Evolutionary conservation across 2,113 vertebrate species (phyloP).

Genomic region (Anser cygnoides): DNA sequence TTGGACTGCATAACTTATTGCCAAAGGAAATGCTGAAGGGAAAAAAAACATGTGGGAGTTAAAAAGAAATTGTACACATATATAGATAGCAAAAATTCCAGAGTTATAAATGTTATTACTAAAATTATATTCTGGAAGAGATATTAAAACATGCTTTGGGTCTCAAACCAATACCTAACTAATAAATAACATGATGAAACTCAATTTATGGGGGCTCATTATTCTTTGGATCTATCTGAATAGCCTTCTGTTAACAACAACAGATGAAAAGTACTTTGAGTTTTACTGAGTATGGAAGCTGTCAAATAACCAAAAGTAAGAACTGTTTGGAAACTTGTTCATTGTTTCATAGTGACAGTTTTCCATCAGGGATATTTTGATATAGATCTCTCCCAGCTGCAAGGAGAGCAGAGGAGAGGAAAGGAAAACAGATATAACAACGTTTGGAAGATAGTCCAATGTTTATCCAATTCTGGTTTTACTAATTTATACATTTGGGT

Average conservation of each 20-base stretch:
- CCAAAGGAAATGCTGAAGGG: not conserved
- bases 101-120: slow-evolving; percentile 14
- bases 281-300: not conserved
- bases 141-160: not conserved
- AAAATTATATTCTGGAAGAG: slow-evolving; percentile 19
- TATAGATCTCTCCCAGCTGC: not conserved
- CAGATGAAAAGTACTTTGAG: not conserved
- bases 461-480: not conserved
- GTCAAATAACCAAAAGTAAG: not conserved
- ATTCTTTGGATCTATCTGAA: not conserved
- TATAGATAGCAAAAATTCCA: not conserved
- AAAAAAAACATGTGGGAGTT: not conserved
- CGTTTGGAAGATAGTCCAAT: not conserved
- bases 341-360: not conserved
- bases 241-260: not conserved
- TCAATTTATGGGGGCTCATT: not conserved
- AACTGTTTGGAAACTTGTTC: not conserved
- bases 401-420: not conserved
- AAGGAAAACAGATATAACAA: not conserved
- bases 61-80: not conserved
- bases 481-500: not conserved
- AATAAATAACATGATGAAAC: not conserved
- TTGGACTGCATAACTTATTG: not conserved
- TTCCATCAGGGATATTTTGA: not conserved
- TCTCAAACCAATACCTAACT: not conserved